Conservation (phyloP, 2,888 invertebrate genomes). For the Oxycera nigricornis region DNA sequence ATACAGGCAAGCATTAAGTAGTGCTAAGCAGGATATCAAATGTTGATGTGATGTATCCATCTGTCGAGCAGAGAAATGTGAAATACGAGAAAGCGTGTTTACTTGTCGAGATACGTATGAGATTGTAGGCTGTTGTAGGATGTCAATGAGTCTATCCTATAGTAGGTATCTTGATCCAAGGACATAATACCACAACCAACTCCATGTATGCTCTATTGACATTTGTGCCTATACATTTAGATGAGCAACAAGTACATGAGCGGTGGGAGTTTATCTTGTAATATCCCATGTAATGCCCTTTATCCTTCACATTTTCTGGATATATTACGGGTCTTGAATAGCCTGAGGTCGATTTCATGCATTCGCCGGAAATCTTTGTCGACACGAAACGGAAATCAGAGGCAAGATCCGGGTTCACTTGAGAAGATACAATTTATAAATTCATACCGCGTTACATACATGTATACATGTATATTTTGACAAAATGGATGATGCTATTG, state of each 20-base stretch:
- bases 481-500: too few species aligned
- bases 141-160: not conserved
- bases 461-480: too few species aligned
- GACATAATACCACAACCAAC: not conserved
- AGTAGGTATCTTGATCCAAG: not conserved
- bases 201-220: not conserved
- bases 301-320: not conserved
- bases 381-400: not conserved
- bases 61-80: not conserved
- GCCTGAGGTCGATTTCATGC: not conserved
- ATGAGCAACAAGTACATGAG: not conserved
- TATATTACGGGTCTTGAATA: not conserved
- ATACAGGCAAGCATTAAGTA: not conserved
- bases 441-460: not conserved
- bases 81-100: not conserved
- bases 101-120: not conserved
- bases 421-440: not conserved
- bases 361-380: not conserved
- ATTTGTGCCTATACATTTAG: not conserved
- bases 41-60: not conserved
- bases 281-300: not conserved
- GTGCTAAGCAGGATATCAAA: not conserved
- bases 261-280: not conserved
- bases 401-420: not conserved
- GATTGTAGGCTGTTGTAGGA: not conserved